Evolutionary conservation across 2,888 invertebrate species (phyloP), one percentile per base, ranked within the genome.

Genomic region (Hyppa rectilinea): DNA sequence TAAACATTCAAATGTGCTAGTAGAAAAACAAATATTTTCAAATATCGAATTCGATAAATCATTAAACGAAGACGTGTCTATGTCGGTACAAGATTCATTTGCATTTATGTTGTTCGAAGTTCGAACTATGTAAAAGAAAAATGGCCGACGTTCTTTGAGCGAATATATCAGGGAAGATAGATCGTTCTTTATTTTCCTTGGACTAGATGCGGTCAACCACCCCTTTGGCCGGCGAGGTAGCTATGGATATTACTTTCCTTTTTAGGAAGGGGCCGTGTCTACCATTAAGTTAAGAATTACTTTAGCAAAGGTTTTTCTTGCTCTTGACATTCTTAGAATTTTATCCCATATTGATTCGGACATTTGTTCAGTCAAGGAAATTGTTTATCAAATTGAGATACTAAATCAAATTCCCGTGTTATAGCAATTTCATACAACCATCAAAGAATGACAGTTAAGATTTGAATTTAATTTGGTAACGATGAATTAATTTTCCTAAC

Each of bases 31-130:
- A 76, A 78, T 65, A 67, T 75, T 80, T 75, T 36, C 49, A 76
- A 81, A 77, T 43, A 70, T 64, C 45, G 36, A 66, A 63, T 52
- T 17, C 64, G 10, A 79, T 81, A 72, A 81, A 81, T 79, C 79
- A 79, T 72, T 61, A 55, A 53, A 38, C 36, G 47, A 29, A 67
- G 66, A 77, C 65, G 29, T 40, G 64, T 45, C 59, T 55, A n/a
- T 60, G 45, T 66, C 55, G 40, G 49, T 72, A 81, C 78, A 71
- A 59, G 63, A 71, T 71, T 74, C 61, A 83, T 83, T 83, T 85
- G 83, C 83, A 83, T 83, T 82, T 73, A 62, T 63, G 78, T 72
- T 79, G 78, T 79, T 72, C 45, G 43, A 63, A 29, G n/a, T 59
- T 49, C 10, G 29, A 59, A 45, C 58, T 59, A 78, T n/a, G n/a